Evolutionary conservation across 2,888 invertebrate genomes (phyloP).

Genomic region (Rotaria macrura): DNA sequence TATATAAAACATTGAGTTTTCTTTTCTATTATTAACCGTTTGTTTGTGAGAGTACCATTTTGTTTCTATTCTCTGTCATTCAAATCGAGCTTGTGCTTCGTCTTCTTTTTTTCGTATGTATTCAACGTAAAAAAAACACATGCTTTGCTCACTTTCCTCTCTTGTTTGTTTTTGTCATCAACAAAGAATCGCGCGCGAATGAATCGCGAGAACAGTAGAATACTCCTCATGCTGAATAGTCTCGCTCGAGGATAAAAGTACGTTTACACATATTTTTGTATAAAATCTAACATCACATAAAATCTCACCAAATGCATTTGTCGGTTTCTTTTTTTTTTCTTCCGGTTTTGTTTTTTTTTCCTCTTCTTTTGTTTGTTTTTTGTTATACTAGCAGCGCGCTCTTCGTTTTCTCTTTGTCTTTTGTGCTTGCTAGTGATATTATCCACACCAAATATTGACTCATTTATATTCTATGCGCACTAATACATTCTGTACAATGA

Average conservation of each 20-base stretch:
- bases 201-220: neutral
- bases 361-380: neutral
- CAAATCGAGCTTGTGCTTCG: neutral
- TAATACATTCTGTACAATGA: neutral
- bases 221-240: neutral
- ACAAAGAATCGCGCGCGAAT: neutral
- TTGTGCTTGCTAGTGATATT: neutral
- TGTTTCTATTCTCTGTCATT: neutral
- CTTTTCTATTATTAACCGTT: constrained; percentile 3
- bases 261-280: neutral
- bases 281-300: neutral
- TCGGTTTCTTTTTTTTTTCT: neutral
- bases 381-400: neutral
- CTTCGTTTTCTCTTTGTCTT: neutral
- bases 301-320: neutral
- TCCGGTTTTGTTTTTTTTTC: neutral
- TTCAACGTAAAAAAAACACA: neutral
- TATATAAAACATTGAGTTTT: neutral
- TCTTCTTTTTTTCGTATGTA: neutral
- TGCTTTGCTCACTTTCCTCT: neutral
- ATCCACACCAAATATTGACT: neutral
- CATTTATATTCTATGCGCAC: constrained; percentile 2
- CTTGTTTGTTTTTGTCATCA: neutral
- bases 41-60: neutral
- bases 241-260: neutral